Evolutionary conservation across 2,888 invertebrate species (phyloP), one percentile per base, ranked within the genome.

Genomic region (Auanema freiburgensis): DNA sequence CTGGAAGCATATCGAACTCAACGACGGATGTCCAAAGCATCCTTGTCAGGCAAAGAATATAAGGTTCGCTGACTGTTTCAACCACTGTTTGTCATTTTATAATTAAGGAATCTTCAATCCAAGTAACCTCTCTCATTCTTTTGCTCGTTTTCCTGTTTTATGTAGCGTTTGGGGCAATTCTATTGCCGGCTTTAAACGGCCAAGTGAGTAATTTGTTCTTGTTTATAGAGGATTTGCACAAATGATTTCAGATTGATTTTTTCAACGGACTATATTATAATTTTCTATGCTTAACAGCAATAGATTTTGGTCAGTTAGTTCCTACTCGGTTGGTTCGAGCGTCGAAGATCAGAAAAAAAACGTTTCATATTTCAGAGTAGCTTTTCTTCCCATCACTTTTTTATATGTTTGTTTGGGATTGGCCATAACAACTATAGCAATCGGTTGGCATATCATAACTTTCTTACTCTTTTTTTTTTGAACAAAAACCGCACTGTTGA

Each of bases 211-310:
- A 33, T 33, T 33, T 8, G 33, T 33, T 33, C 33, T 33, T 33
- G 33, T 33, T 33, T 21, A 21, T 16, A 8, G n/a, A 14, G 14
- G 11, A 40, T 5, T 52, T 49, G n/a, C 16, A 10, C n/a, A n/a
- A 24, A 52, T 24, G n/a, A 12, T 65, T 75, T 59, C 56, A 79
- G 75, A 61, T 80, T 8, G 80, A 80, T 60, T 81, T 81, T 63
- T 71, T 80, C 61, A 82, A 82, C 62, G 82, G 82, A 18, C 75
- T 82, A 40, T 82, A 82, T 63, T 80, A 77, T 70, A 82, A 82
- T 57, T 82, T 82, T 64, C 67, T 82, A 2, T 80, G 80, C 53
- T 65, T 82, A 24, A 82, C 82, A 12, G 82, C 82, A 14, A 82
- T 82, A 41, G 82, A 82, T 62, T 82, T 82, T 49, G 82, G 82